These are phyloP conservation scores for Syrrhaptes paradoxus DNA, from an alignment of 2,113 vertebrate genomes.

Conservation along the genomic window DNA sequence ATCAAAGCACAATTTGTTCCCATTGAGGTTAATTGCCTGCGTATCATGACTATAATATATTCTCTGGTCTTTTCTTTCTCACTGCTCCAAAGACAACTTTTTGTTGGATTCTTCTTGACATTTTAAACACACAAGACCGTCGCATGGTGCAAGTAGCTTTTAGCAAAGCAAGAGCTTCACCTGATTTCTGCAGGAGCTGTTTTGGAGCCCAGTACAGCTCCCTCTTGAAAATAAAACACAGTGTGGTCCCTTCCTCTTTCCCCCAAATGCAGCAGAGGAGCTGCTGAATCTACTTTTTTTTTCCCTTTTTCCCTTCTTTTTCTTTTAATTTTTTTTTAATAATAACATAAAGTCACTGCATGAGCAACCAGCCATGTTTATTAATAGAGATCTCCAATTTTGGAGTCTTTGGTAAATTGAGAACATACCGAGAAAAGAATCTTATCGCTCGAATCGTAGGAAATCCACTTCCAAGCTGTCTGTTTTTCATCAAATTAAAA, in stretches of 20 bases:
- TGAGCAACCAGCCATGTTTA: slow-evolving; percentile 51
- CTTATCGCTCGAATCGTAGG: slow-evolving; percentile 55
- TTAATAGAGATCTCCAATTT: slow-evolving; percentile 70
- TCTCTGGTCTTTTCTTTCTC: neutral
- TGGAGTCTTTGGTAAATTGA: slow-evolving; percentile 68
- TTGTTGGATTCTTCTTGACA: neutral
- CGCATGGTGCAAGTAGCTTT: fast-evolving
- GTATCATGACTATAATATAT: fast-evolving
- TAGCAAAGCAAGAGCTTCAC: neutral
- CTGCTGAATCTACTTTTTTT: neutral
- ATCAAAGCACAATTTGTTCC: neutral
- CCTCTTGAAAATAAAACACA: neutral
- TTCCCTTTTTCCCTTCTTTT: neutral
- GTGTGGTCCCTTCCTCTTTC: neutral
- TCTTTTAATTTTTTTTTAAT: neutral
- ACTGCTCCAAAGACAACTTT: neutral
- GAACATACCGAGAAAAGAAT: slow-evolving; percentile 68
- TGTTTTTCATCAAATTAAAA: slow-evolving; percentile 77
- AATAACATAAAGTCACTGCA: neutral
- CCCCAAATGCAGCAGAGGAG: neutral
- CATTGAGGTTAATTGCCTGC: neutral
- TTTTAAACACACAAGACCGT: neutral
- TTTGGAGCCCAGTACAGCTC: neutral
- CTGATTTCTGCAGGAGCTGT: neutral
- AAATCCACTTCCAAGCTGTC: slow-evolving; percentile 71